These are phyloP conservation scores for Typhlichthys subterraneus DNA, from an alignment of 2,797 vertebrate genomes.

Conservation along the genomic window DNA sequence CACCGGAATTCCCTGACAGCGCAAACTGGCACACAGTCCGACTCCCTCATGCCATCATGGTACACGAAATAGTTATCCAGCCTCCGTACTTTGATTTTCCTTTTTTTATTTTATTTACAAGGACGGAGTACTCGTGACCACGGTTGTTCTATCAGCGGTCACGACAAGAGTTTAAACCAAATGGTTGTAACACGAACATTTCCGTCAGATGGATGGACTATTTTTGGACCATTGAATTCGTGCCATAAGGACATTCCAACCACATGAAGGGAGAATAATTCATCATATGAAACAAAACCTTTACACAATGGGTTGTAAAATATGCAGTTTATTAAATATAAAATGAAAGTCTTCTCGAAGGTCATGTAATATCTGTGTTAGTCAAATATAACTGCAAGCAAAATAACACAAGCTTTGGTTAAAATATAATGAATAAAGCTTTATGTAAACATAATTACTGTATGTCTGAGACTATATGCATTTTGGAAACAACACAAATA, in stretches of 20 bases:
- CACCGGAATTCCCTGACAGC: slow-evolving; percentile 83
- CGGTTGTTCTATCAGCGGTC: neutral
- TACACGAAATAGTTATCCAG: slow-evolving; percentile 28
- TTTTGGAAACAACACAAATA: slow-evolving; percentile 21
- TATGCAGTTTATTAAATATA: no score
- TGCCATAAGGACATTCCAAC: no score
- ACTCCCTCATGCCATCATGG: slow-evolving; percentile 16
- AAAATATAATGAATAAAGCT: no score
- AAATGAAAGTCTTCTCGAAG: slow-evolving; percentile 1
- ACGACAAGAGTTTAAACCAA: neutral
- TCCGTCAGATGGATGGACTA: slow-evolving; percentile 44
- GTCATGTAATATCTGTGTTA: slow-evolving; percentile 15
- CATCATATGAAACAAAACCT: no score
- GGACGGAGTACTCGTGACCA: slow-evolving; percentile 54
- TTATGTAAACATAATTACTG: no score
- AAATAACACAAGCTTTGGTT: no score
- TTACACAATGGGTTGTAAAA: no score
- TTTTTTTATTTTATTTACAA: slow-evolving; percentile 15
- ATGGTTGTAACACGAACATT: slow-evolving; percentile 35
- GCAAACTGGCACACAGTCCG: slow-evolving; percentile 51
- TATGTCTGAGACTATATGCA: no score
- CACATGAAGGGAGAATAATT: no score
- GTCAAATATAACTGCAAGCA: slow-evolving; percentile 6
- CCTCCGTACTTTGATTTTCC: neutral
- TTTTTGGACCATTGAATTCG: slow-evolving; percentile 37